Evolutionary conservation across 2,113 vertebrate genomes (phyloP).

Genomic region (Nematolebias whitei): DNA sequence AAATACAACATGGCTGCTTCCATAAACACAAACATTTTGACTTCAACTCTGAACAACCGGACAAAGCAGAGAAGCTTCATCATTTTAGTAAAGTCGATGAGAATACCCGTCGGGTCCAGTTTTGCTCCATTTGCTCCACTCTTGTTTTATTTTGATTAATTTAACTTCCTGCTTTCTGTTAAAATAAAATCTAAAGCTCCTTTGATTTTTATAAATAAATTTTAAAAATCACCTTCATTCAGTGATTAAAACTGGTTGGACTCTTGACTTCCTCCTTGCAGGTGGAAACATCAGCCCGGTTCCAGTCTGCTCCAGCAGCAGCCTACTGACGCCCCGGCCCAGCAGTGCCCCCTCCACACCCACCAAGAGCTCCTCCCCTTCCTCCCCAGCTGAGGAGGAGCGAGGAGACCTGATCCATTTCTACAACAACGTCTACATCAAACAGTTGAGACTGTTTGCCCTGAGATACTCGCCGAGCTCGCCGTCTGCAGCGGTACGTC

Average conservation of each 20-base stretch:
- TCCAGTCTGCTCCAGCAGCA: slow-evolving; percentile 87
- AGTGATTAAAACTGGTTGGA: not conserved
- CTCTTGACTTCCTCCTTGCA: slow-evolving; percentile 54
- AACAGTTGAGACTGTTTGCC: slow-evolving; percentile 86
- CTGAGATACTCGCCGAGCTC: slow-evolving; percentile 83
- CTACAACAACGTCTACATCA: slow-evolving; percentile 89
- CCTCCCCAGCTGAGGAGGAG: slow-evolving; percentile 77
- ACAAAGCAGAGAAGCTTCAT: too few relatives aligned
- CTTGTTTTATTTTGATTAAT: too few relatives aligned
- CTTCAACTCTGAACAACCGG: too few relatives aligned
- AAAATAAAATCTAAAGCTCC: too few relatives aligned
- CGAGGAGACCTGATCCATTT: slow-evolving; percentile 91
- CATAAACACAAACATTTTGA: too few relatives aligned
- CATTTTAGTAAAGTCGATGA: too few relatives aligned
- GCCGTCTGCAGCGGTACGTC: slow-evolving; percentile 58
- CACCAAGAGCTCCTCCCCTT: slow-evolving; percentile 68
- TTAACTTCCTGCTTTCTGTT: too few relatives aligned
- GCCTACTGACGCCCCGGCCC: slow-evolving; percentile 84
- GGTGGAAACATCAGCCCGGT: slow-evolving; percentile 87
- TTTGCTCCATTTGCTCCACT: too few relatives aligned
- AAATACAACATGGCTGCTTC: too few relatives aligned
- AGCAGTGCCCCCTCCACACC: slow-evolving; percentile 84
- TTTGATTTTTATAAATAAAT: too few relatives aligned
- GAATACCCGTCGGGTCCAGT: too few relatives aligned
- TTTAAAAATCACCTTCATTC: not conserved